Percentiles rank a stretch among this genome's conserved stretches.
These are phyloP conservation scores for Oreotragus oreotragus DNA, from an alignment of 2,113 vertebrate genomes.

Conservation along the genomic window DNA sequence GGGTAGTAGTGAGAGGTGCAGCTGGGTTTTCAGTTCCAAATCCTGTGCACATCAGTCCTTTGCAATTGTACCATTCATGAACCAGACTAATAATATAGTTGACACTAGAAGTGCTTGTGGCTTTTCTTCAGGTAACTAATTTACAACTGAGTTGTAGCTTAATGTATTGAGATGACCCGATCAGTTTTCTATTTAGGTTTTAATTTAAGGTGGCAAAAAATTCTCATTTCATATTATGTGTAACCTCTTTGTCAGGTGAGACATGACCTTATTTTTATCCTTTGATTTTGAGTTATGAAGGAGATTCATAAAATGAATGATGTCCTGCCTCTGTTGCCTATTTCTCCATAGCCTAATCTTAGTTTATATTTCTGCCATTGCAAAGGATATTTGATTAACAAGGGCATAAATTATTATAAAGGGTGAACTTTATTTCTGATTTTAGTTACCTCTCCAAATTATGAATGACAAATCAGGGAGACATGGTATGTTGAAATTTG, in stretches of 20 bases:
- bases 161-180: constrained; percentile 18
- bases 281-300: constrained; percentile 65
- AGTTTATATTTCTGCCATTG: constrained; percentile 62
- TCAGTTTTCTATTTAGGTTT: neutral
- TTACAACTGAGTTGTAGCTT: constrained; percentile 22
- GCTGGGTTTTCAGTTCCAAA: neutral
- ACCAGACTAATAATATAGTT: neutral
- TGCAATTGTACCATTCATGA: neutral
- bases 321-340: constrained; percentile 18
- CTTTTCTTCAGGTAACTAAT: constrained; percentile 5
- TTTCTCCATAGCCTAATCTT: constrained; percentile 55
- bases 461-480: constrained; percentile 22
- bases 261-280: constrained; percentile 60
- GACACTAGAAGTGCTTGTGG: neutral
- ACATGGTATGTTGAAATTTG: constrained; percentile 16
- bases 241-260: constrained; percentile 32
- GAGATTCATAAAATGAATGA: constrained; percentile 65
- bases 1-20: neutral
- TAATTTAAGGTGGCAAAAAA: constrained; percentile 31
- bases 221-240: constrained; percentile 18
- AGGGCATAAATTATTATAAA: constrained; percentile 56
- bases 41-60: neutral
- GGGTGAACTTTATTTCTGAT: constrained; percentile 51
- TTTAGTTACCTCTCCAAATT: constrained; percentile 39
- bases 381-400: constrained; percentile 52